Conservation (phyloP, 2,888 invertebrate genomes). For the Drosophila quinaria region DNA sequence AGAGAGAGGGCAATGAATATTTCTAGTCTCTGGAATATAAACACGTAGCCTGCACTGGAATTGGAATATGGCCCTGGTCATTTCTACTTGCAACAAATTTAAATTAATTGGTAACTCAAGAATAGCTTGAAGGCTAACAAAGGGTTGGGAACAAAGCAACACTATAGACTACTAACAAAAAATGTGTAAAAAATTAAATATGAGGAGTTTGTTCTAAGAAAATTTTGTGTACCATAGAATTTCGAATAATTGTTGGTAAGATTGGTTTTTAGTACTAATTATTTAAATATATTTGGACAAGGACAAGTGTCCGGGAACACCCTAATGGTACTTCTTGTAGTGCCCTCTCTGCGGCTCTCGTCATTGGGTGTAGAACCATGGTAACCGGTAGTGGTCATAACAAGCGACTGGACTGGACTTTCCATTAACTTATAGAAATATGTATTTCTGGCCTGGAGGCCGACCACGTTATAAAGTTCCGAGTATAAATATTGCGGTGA, state of each 20-base stretch:
- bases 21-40: conserved; percentile 73
- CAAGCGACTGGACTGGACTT: conserved; percentile 76
- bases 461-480: conserved; percentile 32
- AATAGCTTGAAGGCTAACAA: conserved; percentile 21
- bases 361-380: conserved; percentile 58
- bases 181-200: not conserved
- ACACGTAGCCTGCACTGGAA: conserved; percentile 63
- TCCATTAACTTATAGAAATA: conserved; percentile 73
- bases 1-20: conserved; percentile 57
- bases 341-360: conserved; percentile 63
- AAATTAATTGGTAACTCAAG: conserved; percentile 36
- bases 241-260: not conserved
- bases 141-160: not conserved
- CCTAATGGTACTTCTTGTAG: conserved; percentile 54
- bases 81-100: conserved; percentile 33
- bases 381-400: conserved; percentile 75
- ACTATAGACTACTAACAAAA: not conserved
- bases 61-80: conserved; percentile 57
- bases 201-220: not conserved
- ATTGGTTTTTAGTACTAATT: not conserved
- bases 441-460: conserved; percentile 53
- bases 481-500: conserved; percentile 44
- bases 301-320: conserved; percentile 34
- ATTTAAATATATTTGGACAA: conserved; percentile 13
- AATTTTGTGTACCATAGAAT: not conserved